Evolutionary conservation across 64 coral and sea anemone species (phyloP), one percentile per base, ranked within the genome.

Genomic region (Pocillopora verrucosa): DNA sequence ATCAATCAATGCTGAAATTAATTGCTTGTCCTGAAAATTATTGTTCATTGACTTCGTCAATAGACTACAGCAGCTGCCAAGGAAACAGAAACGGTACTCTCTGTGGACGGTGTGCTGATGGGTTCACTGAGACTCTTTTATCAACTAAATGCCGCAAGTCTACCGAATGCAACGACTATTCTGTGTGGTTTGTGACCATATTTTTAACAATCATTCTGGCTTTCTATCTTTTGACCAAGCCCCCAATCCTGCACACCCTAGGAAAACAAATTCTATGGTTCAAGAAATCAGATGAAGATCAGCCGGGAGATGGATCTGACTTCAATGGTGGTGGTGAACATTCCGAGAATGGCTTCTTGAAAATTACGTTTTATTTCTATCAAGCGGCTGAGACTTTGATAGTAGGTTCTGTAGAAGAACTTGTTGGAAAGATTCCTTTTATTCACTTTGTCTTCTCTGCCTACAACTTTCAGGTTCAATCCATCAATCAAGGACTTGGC

Each of bases 81-180:
- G 87, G 86, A 13, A 82, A 94, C 60, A 38, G 92, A 41, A 81
- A 37, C 62, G 92, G 92, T 15, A 68, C 36, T 4, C 76, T 94
- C 11, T 94, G 92, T 69, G 92, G 92, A 81, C 16, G 25, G 35
- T 94, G 92, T 82, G 84, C 36, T 5, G 11, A 37, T 11, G 78
- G 69, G 12, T 92, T 88, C 61, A 88, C 89, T 22, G 94, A 91
- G 15, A 88, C 85, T 38, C 84, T 95, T 4, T 81, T 95, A 26
- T 91, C 94, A 56, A 78, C 94, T 16, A 34, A 74, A 36, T 95
- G 94, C 84, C 85, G 84, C 73, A 22, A 25, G 24, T 24, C 56
- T 35, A 26, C 60, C n/a, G 78, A 91, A 59, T 95, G 94, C 59
- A 38, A 82, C n/a, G 88, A 92, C 76, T 80, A 80, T 58, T 91